A percentile compares a stretch with the other conserved stretches of the same genome.
Conservation (phyloP, 2,888 invertebrate species). For the Seladonia tumulorum region DNA sequence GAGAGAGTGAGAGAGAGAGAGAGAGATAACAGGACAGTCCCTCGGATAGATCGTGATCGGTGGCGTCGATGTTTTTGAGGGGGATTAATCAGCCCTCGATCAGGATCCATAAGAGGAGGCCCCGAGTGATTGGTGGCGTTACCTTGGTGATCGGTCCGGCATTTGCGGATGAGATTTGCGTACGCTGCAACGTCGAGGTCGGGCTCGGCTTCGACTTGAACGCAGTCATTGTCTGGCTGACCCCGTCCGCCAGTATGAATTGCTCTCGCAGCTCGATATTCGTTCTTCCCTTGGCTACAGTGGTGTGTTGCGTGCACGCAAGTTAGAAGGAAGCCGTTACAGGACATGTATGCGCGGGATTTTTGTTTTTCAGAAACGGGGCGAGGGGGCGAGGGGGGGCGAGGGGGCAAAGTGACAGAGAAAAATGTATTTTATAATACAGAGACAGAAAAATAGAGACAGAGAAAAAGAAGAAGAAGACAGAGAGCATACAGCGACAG, state of each 20-base stretch:
- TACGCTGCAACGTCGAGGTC: conserved; percentile 88
- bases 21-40: conserved; percentile 15
- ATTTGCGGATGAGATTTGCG: conserved; percentile 86
- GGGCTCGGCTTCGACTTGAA: conserved; percentile 98
- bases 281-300: conserved; percentile 99
- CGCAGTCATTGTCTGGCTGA: conserved; percentile 99
- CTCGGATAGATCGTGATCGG: conserved; percentile 27
- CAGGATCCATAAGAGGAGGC: conserved; percentile 22
- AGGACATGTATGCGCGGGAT: conserved; percentile 71
- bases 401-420: conserved; percentile 35
- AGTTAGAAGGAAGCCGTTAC: conserved; percentile 76
- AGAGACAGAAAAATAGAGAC: conserved; percentile 26
- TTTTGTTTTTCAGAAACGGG: conserved; percentile 6
- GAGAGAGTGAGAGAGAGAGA: conserved; percentile 3
- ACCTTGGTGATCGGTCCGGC: conserved; percentile 99
- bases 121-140: conserved; percentile 61
- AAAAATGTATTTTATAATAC: background rate
- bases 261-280: conserved; percentile 99
- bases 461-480: background rate
- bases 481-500: conserved; percentile 15
- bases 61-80: background rate
- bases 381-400: conserved; percentile 23
- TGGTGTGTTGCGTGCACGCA: conserved; percentile 84
- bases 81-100: background rate
- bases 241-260: conserved; percentile 99